These are phyloP conservation scores for Orientallactaga bullata DNA, from an alignment of 2,113 vertebrate genomes.

Conservation along the genomic window DNA sequence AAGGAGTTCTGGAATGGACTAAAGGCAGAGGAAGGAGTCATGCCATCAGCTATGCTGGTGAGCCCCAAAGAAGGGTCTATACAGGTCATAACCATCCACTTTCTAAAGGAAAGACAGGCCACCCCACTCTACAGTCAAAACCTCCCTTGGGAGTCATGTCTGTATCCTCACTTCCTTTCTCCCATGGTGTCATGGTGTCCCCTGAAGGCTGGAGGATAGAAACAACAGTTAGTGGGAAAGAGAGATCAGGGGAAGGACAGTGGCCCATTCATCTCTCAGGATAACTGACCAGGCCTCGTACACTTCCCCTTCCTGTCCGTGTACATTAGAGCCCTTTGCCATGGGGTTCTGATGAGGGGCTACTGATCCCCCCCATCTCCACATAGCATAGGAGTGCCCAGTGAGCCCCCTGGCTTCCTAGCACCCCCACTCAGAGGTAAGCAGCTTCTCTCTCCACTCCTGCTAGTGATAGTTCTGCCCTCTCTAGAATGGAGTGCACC, in stretches of 20 bases:
- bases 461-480: neutral
- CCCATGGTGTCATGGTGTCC: neutral
- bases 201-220: neutral
- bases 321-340: neutral
- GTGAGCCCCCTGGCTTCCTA: neutral
- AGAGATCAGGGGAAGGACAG: accelerated
- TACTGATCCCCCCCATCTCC: neutral
- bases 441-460: neutral
- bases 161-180: neutral
- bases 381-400: neutral
- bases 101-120: neutral
- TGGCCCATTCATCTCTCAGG: no score
- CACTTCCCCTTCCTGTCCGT: neutral
- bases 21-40: neutral
- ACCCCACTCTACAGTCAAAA: neutral
- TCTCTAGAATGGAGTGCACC: neutral
- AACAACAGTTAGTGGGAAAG: neutral
- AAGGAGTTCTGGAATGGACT: no score
- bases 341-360: neutral
- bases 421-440: neutral
- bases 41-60: neutral
- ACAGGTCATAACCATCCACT: neutral
- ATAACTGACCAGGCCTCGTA: no score
- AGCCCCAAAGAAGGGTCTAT: neutral
- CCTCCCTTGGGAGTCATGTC: neutral